These are phyloP conservation scores for Trissoscelio sp. DNA, from an alignment of 2,888 invertebrate species.

Conservation along the genomic window DNA sequence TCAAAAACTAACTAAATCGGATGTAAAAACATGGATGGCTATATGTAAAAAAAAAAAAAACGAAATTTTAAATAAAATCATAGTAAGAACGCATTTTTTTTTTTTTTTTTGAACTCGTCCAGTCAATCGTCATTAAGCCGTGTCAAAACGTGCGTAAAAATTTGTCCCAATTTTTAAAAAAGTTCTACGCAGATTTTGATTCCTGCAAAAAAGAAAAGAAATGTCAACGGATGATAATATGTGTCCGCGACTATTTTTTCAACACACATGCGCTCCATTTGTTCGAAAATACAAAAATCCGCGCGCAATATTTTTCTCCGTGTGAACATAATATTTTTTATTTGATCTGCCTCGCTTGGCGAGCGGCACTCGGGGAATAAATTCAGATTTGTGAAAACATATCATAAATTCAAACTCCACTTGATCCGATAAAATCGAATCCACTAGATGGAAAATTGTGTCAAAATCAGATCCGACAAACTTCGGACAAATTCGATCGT, in stretches of 20 bases:
- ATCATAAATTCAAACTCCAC: conserved; percentile 67
- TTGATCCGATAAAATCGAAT: conserved; percentile 67
- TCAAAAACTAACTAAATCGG: too few relatives aligned
- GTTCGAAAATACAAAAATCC: conserved; percentile 36
- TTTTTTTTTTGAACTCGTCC: neutral
- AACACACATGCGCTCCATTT: conserved; percentile 27
- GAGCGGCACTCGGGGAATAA: conserved; percentile 32
- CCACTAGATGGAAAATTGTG: conserved; percentile 65
- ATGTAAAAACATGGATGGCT: too few relatives aligned
- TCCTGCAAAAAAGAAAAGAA: too few relatives aligned
- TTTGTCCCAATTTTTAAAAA: neutral
- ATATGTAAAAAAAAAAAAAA: too few relatives aligned
- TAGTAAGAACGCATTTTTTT: too few relatives aligned
- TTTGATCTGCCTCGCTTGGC: conserved; percentile 51
- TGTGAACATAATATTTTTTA: conserved; percentile 63
- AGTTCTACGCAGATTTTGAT: neutral
- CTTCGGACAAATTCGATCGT: conserved; percentile 56
- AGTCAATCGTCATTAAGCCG: neutral
- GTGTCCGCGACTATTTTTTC: conserved; percentile 15
- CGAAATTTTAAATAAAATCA: too few relatives aligned
- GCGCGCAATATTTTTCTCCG: conserved; percentile 47
- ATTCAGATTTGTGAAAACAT: conserved; percentile 66
- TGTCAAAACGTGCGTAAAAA: neutral
- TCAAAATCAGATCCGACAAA: conserved; percentile 64
- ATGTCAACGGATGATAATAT: too few relatives aligned